Base-by-base conservation (phyloP, 2,797 vertebrate genomes). In the Lepus townsendii region DNA sequence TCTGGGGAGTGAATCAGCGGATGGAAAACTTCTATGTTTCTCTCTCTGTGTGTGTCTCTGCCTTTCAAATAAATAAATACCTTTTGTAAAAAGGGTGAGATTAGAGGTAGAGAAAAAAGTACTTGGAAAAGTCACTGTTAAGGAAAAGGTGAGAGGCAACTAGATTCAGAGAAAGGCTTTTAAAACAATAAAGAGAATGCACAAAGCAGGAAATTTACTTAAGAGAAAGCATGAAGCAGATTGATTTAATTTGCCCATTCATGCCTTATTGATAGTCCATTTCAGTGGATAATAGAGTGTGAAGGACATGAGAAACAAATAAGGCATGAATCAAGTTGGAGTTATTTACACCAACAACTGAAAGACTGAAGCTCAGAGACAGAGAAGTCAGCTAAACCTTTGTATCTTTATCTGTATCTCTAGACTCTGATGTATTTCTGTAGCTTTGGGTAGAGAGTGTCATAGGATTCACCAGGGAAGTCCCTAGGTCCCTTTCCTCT, bases 131-230 rank as follows among this genome's bases (percentile, higher is more conserved):
- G 75, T 30, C 75, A 80, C 50, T 83, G 72, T 83, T 73, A 71
- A 88, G 50, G 54, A 95, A 88, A 89, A 91, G 35, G n/a, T 73
- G 24, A 90, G 73, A 79, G 14, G 66, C 26, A 77, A 77, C 3
- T 54, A 93, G 73, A 95, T 50, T 83, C 10, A 88, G 88, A 94
- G 68, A 90, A 93, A 88, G 16, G 26, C 88, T 94, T 86, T 82
- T 52, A 76, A 69, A 90, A 66, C 22, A 88, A 27, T 54, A 42
- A 20, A 57, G 13, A 57, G 54, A 57, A 57, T 57, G 54, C 54
- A 57, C 54, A 57, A 57, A 57, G 54, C 54, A 27, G 62, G 38
- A 75, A 96, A 89, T 87, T 16, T 7, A 68, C 76, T 85, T 66
- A 72, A 71, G 72, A 78, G 88, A 86, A 54, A 2, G 42, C 12